These are phyloP conservation scores for Acanthurus leucopareius DNA, from an alignment of 2,797 vertebrate species.

Conservation along the genomic window DNA sequence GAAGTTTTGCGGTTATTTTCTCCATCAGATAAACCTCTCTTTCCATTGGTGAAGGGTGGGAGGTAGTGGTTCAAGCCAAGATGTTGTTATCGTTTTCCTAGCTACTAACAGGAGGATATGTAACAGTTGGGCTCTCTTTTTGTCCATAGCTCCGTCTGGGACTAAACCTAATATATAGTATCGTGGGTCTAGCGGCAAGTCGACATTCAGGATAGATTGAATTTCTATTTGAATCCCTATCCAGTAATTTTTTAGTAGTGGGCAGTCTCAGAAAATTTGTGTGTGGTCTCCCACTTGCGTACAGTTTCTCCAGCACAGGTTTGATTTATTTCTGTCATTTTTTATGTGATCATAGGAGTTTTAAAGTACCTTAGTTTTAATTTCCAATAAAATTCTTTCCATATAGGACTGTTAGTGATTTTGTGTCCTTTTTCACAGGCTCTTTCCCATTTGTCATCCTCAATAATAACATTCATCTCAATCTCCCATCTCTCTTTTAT, in stretches of 20 bases:
- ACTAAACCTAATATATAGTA: too few relatives aligned
- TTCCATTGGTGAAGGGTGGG: background rate
- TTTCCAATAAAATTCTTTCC: background rate
- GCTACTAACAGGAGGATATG: background rate
- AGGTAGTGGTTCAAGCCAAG: background rate
- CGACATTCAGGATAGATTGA: too few relatives aligned
- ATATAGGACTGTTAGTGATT: too few relatives aligned
- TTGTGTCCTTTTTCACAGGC: background rate
- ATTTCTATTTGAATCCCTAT: too few relatives aligned
- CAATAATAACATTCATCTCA: background rate
- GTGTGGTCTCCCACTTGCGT: background rate
- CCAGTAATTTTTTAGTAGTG: too few relatives aligned
- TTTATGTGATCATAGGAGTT: background rate
- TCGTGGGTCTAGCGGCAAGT: too few relatives aligned
- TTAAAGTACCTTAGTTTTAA: background rate
- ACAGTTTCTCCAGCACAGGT: background rate
- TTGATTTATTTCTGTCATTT: background rate
- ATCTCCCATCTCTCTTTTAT: too few relatives aligned
- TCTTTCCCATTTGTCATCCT: background rate
- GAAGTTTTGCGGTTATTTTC: background rate
- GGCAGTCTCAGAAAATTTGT: too few relatives aligned
- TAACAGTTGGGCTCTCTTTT: background rate
- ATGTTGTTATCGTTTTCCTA: background rate
- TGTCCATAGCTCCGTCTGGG: too few relatives aligned
- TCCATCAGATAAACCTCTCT: background rate